Conservation (phyloP, 2,888 invertebrate genomes). For the Eristalis intricaria region DNA sequence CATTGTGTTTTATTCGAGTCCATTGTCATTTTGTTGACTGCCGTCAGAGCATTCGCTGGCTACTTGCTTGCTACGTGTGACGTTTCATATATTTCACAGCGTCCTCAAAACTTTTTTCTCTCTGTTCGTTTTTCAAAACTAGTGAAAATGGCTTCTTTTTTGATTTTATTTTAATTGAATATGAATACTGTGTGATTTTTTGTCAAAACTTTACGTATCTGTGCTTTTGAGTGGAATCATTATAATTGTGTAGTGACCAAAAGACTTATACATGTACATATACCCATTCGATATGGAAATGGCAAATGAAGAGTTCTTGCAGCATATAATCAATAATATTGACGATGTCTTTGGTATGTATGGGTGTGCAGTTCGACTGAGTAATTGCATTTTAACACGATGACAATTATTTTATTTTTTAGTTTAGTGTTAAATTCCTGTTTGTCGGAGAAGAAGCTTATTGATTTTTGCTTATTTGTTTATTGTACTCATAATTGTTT, state of each 20-base stretch:
- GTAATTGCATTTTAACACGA: constrained; percentile 28
- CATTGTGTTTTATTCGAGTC: constrained; percentile 49
- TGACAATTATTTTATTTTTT: background rate
- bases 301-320: constrained; percentile 78
- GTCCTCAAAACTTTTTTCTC: constrained; percentile 10
- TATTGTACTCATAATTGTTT: too few relatives aligned
- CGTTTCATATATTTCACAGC: constrained; percentile 32
- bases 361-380: background rate
- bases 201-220: constrained; percentile 3
- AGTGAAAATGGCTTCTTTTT: constrained; percentile 25
- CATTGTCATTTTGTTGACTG: constrained; percentile 67
- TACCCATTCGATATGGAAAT: constrained; percentile 67
- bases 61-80: constrained; percentile 35
- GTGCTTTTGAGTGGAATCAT: constrained; percentile 59
- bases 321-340: constrained; percentile 78
- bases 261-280: constrained; percentile 12
- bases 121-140: constrained; percentile 1
- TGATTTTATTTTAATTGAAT: background rate
- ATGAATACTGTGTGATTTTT: background rate
- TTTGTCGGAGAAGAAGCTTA: background rate
- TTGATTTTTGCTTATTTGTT: too few relatives aligned
- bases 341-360: constrained; percentile 80
- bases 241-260: background rate
- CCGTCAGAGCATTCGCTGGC: constrained; percentile 61
- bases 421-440: background rate